Evolutionary conservation across 2,888 invertebrate species (phyloP), one percentile per base, ranked within the genome.

Genomic region (Oegoconia quadripuncta): DNA sequence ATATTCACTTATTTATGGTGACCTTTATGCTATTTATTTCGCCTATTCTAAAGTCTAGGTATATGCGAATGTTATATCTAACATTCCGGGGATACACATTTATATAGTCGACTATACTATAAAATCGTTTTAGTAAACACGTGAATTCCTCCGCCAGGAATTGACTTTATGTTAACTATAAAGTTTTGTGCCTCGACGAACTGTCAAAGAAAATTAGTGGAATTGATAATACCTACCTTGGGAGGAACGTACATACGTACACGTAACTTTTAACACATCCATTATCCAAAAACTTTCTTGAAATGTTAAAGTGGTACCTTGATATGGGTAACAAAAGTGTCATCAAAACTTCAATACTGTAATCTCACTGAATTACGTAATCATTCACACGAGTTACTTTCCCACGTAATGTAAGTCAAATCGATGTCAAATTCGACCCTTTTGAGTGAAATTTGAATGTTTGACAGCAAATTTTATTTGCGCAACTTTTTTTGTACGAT

Each of bases 381-480:
- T 59, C 42, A 51, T 55, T 58, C 59, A 57, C 61, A 61, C 47
- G 40, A 44, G 49, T 38, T 34, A 41, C 53, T 56, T 78, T 83
- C 82, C 81, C 82, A 83, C 81, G 80, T 74, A 64, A 50, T 55
- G 63, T 62, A 63, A 74, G 74, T 67, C 60, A 68, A 71, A 68
- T 64, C 53, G 42, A 44, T 50, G 57, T 62, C 65, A 61, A 69
- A 72, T 71, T 60, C 53, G 68, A 74, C 72, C 76, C 71, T 74
- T 80, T 74, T 70, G 54, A 50, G 59, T 64, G 66, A 71, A 72
- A 81, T 80, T 77, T 66, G 56, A 80, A 82, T 82, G 74, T 79
- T 80, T 79, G 73, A 75, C 73, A 69, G 72, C 55, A 71, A 74
- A 72, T 71, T 72, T 68, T 75, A 69, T 80, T 87, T 86, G 83